Evolutionary conservation across 2,888 invertebrate species (phyloP).

Genomic region (Lepidocyrtinus sp.): DNA sequence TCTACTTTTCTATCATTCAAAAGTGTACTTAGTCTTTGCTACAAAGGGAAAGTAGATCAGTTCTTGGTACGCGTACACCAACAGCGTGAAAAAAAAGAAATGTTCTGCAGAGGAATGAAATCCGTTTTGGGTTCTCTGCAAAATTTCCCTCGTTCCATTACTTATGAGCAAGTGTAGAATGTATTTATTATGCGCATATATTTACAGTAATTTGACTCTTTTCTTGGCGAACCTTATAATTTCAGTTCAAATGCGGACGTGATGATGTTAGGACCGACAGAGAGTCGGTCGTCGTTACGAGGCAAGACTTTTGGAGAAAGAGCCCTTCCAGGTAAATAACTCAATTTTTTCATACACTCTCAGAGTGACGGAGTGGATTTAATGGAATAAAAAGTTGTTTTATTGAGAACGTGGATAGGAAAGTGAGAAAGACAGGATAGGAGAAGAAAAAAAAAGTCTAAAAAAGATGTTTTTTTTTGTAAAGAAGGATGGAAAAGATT

Average conservation of each 20-base stretch:
- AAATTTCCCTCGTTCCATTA: constrained; percentile 26
- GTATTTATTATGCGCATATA: constrained; percentile 61
- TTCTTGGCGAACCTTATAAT: constrained; percentile 49
- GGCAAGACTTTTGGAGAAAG: constrained; percentile 70
- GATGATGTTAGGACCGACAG: constrained; percentile 70
- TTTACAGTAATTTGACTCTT: constrained; percentile 58
- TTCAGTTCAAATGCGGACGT: constrained; percentile 70
- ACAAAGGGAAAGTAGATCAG: neutral
- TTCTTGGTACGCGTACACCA: neutral
- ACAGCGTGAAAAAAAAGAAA: constrained; percentile 13
- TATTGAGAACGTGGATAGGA: constrained; percentile 34
- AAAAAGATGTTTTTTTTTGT: neutral
- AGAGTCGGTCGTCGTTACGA: constrained; percentile 69
- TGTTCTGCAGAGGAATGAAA: constrained; percentile 51
- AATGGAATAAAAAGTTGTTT: constrained; percentile 51
- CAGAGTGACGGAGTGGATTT: constrained; percentile 38
- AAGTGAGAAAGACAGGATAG: constrained; percentile 33
- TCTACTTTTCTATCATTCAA: neutral
- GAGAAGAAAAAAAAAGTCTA: constrained; percentile 6
- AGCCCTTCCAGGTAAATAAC: constrained; percentile 70
- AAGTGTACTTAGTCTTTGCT: neutral
- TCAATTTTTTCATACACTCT: constrained; percentile 45
- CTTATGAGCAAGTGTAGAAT: constrained; percentile 32
- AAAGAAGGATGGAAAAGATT: constrained; percentile 5
- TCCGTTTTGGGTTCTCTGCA: constrained; percentile 48